Conservation (phyloP, 92 coral and sea anemone genomes). For the Umimayanthus kanabou region DNA sequence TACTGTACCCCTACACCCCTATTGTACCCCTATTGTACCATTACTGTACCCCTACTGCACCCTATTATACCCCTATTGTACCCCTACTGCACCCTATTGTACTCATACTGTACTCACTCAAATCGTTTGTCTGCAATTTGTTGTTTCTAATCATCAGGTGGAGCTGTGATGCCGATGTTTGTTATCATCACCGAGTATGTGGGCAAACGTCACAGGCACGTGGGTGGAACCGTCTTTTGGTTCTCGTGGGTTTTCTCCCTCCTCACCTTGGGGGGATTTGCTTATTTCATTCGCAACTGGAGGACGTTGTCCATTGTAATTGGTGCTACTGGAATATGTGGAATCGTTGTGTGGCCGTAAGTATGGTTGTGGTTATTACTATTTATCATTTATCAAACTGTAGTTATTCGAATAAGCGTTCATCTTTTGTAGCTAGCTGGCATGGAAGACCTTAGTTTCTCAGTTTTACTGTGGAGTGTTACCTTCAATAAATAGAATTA, state of each 20-base stretch:
- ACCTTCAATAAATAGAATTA: too few relatives aligned
- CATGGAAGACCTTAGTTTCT: too few relatives aligned
- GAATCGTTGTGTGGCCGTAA: constrained; percentile 67
- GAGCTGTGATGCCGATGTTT: constrained; percentile 69
- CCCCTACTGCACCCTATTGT: too few relatives aligned
- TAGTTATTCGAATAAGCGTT: too few relatives aligned
- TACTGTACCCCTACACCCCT: too few relatives aligned
- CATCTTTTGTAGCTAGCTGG: too few relatives aligned
- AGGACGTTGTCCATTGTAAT: constrained; percentile 58
- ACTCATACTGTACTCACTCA: too few relatives aligned
- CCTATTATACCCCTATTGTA: neutral
- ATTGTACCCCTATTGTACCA: too few relatives aligned
- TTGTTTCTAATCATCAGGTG: constrained; percentile 54
- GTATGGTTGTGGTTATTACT: neutral
- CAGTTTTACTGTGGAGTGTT: too few relatives aligned
- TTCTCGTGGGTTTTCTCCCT: constrained; percentile 62
- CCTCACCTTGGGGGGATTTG: constrained; percentile 65
- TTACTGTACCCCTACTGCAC: too few relatives aligned
- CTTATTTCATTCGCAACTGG: constrained; percentile 83
- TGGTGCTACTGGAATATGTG: constrained; percentile 59
- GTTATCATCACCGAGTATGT: constrained; percentile 76
- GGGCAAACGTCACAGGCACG: constrained; percentile 70
- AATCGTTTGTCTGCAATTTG: neutral
- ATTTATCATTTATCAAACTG: too few relatives aligned
- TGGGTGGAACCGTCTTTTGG: constrained; percentile 62